A percentile compares a stretch with the other conserved stretches of the same genome.
Evolutionary conservation across 2,113 vertebrate genomes (phyloP).

Genomic region (Hippocampus abdominalis): DNA sequence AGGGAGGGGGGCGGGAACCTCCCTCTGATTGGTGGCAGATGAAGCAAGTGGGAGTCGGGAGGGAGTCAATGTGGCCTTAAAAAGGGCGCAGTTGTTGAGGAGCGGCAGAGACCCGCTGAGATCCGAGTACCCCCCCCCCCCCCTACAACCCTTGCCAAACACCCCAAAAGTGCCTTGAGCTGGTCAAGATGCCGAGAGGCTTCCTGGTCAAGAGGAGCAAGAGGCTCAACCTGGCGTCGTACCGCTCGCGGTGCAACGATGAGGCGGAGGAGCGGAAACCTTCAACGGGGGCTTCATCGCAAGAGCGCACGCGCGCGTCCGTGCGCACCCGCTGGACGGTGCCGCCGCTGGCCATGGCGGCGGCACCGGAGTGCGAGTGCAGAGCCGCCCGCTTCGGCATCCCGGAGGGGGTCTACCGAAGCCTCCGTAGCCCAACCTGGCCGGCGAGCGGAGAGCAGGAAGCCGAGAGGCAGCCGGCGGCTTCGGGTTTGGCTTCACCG

Average conservation of each 20-base stretch:
- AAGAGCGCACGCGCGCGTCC: slow-evolving; percentile 43
- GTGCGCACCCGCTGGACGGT: slow-evolving; percentile 49
- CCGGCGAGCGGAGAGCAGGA: slow-evolving; percentile 82
- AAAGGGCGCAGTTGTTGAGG: slow-evolving; percentile 72
- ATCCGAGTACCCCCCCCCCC: neutral
- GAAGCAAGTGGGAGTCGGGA: slow-evolving; percentile 73
- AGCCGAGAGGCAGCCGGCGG: slow-evolving; percentile 78
- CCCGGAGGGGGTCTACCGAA: slow-evolving; percentile 75
- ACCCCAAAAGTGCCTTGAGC: slow-evolving; percentile 57
- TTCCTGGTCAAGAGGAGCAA: slow-evolving; percentile 87
- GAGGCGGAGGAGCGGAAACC: slow-evolving; percentile 52
- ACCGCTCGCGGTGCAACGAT: slow-evolving; percentile 79
- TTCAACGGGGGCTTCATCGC: slow-evolving; percentile 20
- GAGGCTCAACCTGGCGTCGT: slow-evolving; percentile 78
- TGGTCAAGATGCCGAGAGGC: slow-evolving; percentile 82
- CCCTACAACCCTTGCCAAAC: neutral
- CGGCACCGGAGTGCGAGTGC: slow-evolving; percentile 44
- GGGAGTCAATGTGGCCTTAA: slow-evolving; percentile 80
- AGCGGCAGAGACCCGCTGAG: neutral
- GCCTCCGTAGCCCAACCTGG: slow-evolving; percentile 83
- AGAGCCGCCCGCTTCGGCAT: slow-evolving; percentile 77
- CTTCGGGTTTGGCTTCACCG: slow-evolving; percentile 81
- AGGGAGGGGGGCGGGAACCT: slow-evolving; percentile 42
- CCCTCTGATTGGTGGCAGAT: slow-evolving; percentile 78
- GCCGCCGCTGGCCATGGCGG: slow-evolving; percentile 44